phyloP scores from a whole-genome alignment of 2,888 invertebrate genomes.

The Oxyscelio sp. region DNA sequence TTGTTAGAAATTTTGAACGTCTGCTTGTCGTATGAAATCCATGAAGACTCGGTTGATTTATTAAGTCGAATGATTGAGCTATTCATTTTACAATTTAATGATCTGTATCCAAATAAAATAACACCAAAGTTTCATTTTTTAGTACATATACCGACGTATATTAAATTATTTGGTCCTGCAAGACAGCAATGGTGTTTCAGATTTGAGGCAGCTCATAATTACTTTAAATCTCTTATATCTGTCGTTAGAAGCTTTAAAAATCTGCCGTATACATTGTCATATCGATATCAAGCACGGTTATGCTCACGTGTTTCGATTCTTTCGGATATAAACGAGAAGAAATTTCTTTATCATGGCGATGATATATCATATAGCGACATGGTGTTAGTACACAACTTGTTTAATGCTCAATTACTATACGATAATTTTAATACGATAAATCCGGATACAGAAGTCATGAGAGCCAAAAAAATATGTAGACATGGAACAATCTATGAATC shows the following conservation, averaged over 20 bases:
- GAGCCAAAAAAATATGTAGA: no score
- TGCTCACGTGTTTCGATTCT: no score
- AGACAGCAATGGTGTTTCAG: conserved; percentile 72
- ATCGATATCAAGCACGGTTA: conserved; percentile 15
- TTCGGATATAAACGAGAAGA: no score
- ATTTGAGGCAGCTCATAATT: conserved; percentile 73
- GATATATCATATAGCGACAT: no score
- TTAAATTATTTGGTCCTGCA: conserved; percentile 70
- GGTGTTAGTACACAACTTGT: no score
- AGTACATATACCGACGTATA: conserved; percentile 70
- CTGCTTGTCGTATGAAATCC: conserved; percentile 15
- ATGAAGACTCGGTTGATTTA: not conserved
- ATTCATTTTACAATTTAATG: conserved; percentile 7
- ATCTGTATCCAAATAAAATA: conserved; percentile 50
- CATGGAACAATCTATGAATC: no score
- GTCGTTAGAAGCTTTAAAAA: conserved; percentile 68
- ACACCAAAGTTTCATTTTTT: conserved; percentile 73
- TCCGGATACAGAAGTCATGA: no score
- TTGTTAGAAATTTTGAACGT: conserved; percentile 27
- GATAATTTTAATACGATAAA: no score
- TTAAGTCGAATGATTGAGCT: conserved; percentile 36
- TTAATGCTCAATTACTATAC: no score
- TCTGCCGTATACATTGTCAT: conserved; percentile 27
- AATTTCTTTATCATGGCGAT: no score
- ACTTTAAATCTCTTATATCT: conserved; percentile 61